Evolutionary conservation across 64 coral and sea anemone genomes (phyloP).

Genomic region (Porites australiensis): DNA sequence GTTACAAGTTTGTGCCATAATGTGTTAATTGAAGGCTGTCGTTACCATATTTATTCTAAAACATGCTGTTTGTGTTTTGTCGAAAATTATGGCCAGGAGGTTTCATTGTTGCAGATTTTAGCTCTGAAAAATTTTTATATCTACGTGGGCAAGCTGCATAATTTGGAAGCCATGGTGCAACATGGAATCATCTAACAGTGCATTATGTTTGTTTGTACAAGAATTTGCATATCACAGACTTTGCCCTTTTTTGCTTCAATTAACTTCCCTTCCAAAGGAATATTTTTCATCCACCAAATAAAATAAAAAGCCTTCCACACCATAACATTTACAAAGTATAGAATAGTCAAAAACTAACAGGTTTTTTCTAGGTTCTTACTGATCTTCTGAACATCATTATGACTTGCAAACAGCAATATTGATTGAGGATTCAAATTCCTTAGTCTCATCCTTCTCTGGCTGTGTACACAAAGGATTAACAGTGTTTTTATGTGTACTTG

Average conservation of each 20-base stretch:
- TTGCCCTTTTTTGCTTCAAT: not conserved
- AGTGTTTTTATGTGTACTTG: not conserved
- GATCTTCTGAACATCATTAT: constrained; percentile 10
- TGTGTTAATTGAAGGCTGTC: no score
- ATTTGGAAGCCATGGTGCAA: not conserved
- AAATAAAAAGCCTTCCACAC: no score
- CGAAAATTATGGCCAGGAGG: no score
- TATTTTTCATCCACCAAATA: no score
- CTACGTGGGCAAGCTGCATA: not conserved
- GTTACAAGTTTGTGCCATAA: no score
- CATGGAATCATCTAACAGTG: not conserved
- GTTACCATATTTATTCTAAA: no score
- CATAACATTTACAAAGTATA: no score
- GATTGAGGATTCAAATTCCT: not conserved
- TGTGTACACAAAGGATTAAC: not conserved
- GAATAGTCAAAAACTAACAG: no score
- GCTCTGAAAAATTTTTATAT: not conserved
- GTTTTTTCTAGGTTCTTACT: no score
- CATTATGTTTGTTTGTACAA: not conserved
- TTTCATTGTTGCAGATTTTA: not conserved
- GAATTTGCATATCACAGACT: not conserved
- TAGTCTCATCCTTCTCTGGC: not conserved
- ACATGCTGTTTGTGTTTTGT: no score
- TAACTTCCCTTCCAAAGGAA: no score
- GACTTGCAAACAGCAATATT: not conserved